Conservation (phyloP, 2,113 vertebrate genomes). For the Chaetura pelagica region DNA sequence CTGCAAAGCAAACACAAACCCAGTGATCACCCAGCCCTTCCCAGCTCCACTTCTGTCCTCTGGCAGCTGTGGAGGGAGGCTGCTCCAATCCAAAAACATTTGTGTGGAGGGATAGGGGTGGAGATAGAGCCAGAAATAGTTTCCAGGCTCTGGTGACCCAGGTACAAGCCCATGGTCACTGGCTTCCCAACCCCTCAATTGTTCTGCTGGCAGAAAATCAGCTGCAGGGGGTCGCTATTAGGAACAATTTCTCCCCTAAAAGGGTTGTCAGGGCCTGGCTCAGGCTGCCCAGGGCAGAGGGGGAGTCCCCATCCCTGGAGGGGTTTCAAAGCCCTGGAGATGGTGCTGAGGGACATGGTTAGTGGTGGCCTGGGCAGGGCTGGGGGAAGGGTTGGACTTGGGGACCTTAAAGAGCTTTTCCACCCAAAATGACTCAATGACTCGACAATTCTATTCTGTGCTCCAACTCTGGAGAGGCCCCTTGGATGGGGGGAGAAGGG, state of each 20-base stretch:
- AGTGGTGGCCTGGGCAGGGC: too few relatives aligned
- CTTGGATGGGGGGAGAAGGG: neutral
- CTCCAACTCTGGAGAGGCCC: neutral
- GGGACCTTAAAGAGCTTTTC: too few relatives aligned
- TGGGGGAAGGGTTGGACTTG: too few relatives aligned
- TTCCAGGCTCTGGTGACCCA: neutral
- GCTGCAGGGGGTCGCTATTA: neutral
- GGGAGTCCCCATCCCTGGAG: too few relatives aligned
- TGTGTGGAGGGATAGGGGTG: fast-evolving
- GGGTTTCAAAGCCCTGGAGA: too few relatives aligned
- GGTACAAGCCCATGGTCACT: fast-evolving
- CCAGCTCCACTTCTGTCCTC: fast-evolving
- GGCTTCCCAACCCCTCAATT: neutral
- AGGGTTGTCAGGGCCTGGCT: too few relatives aligned
- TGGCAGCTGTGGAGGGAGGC: fast-evolving
- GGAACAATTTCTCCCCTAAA: too few relatives aligned
- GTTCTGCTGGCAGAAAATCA: neutral
- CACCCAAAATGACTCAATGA: too few relatives aligned
- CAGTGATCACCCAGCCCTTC: neutral
- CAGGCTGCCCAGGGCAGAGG: too few relatives aligned
- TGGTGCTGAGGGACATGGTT: too few relatives aligned
- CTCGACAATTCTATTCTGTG: neutral
- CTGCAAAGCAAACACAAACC: slow-evolving; percentile 44
- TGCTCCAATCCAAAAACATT: fast-evolving
- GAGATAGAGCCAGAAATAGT: neutral